A percentile compares a stretch with the other conserved stretches of the same genome.
phyloP scores from a whole-genome alignment of 2,888 invertebrate species.

The Imbricaverruca yamaguchii region DNA sequence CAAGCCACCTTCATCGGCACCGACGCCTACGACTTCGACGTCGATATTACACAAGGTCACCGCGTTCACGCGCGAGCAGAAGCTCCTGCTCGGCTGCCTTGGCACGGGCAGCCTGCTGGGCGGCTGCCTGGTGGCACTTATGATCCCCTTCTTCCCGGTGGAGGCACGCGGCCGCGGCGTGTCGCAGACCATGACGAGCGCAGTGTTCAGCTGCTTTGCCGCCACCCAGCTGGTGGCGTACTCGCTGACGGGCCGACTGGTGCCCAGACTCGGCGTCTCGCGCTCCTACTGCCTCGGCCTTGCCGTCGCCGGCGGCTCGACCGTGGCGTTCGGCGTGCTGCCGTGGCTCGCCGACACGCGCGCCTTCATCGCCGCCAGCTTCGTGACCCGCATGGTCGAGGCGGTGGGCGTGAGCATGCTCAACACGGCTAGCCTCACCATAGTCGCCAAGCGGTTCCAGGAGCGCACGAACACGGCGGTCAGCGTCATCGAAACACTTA shows the following conservation, averaged over 20 bases:
- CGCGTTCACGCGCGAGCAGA: background rate
- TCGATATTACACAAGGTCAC: too few species aligned
- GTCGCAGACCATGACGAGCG: conserved; percentile 3
- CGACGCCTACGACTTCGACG: too few species aligned
- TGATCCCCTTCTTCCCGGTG: conserved; percentile 21
- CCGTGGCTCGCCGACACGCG: conserved; percentile 55
- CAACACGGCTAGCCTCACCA: conserved; percentile 69
- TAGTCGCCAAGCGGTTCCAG: conserved; percentile 66
- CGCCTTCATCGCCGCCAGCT: conserved; percentile 59
- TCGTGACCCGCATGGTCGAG: conserved; percentile 62
- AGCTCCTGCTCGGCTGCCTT: background rate
- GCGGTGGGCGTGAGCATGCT: conserved; percentile 69
- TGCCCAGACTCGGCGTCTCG: background rate
- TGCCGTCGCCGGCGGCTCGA: background rate
- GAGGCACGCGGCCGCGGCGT: background rate
- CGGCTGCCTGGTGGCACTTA: conserved; percentile 8
- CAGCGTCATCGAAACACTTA: conserved; percentile 68
- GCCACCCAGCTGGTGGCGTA: background rate
- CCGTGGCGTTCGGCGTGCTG: conserved; percentile 50
- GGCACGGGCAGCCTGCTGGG: conserved; percentile 5
- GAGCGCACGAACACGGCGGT: conserved; percentile 65
- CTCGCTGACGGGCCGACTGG: background rate
- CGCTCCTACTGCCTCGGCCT: conserved; percentile 1
- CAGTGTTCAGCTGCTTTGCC: conserved; percentile 17
- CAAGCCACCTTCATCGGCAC: too few species aligned